These are phyloP conservation scores for Eretmocerus hayati DNA, from an alignment of 2,888 invertebrate species.

Conservation along the genomic window DNA sequence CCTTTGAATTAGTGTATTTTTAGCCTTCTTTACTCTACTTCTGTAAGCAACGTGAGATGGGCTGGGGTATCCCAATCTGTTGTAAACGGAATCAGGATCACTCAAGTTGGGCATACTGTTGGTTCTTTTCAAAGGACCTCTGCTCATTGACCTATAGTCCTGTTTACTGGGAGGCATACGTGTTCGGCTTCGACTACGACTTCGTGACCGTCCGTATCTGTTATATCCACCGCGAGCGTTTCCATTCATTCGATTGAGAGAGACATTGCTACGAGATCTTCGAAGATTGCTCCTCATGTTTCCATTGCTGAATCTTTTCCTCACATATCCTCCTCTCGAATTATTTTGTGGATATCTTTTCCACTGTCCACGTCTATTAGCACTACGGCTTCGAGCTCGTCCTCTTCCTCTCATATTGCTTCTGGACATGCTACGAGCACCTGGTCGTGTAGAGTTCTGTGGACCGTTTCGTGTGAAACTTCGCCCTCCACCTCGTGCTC, in stretches of 20 bases:
- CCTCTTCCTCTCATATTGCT: not conserved
- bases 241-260: conserved; percentile 29
- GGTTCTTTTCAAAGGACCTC: conserved; percentile 33
- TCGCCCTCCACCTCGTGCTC: not conserved
- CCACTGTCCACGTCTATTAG: not conserved
- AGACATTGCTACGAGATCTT: conserved; percentile 34
- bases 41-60: conserved; percentile 43
- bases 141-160: conserved; percentile 22
- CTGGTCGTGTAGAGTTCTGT: not conserved
- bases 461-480: not conserved
- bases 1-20: conserved; percentile 38
- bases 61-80: conserved; percentile 42
- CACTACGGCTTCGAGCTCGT: not conserved
- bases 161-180: conserved; percentile 25
- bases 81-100: conserved; percentile 42
- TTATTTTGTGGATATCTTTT: conserved; percentile 22
- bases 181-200: conserved; percentile 36
- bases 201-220: conserved; percentile 30
- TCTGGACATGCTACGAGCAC: conserved; percentile 9
- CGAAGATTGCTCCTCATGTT: conserved; percentile 20
- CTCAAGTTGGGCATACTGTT: conserved; percentile 40
- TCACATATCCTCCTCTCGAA: conserved; percentile 34
- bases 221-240: conserved; percentile 28
- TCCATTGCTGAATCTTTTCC: conserved; percentile 34
- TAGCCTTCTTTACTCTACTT: conserved; percentile 42